phyloP scores from a whole-genome alignment of 2,797 vertebrate genomes.

The Phoeniculus purpureus region DNA sequence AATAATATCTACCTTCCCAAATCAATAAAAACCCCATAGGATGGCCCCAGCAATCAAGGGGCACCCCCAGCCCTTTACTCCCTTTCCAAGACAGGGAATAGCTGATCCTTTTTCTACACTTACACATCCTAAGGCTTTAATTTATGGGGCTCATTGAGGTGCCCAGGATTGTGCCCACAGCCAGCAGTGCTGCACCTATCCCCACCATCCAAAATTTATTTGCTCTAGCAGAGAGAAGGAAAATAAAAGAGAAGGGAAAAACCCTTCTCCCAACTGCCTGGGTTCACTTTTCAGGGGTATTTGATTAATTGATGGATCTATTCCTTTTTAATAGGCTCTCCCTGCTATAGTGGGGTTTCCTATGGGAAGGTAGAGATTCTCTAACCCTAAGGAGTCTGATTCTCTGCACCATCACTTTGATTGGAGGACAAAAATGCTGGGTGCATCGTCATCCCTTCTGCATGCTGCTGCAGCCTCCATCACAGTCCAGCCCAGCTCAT shows the following conservation, averaged over 20 bases:
- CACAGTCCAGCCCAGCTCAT: neutral
- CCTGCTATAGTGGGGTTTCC: fast-evolving
- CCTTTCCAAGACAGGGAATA: fast-evolving
- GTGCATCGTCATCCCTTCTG: neutral
- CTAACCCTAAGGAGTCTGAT: neutral
- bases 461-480: neutral
- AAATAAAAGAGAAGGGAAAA: neutral
- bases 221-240: conserved; percentile 49
- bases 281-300: conserved; percentile 51
- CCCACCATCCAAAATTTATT: conserved; percentile 23
- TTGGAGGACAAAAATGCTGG: neutral
- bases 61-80: neutral
- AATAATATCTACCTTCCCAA: neutral
- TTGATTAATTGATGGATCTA: conserved; percentile 70
- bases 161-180: neutral
- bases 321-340: conserved; percentile 43
- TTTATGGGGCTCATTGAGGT: conserved; percentile 42
- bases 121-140: neutral
- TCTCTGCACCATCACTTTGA: neutral
- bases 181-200: conserved; percentile 21
- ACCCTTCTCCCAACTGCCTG: neutral
- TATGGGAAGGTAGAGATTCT: neutral
- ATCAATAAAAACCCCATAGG: neutral
- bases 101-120: neutral
- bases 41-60: neutral